These are phyloP conservation scores for Phalloptychus januarius DNA, from an alignment of 2,797 vertebrate genomes.

Conservation along the genomic window DNA sequence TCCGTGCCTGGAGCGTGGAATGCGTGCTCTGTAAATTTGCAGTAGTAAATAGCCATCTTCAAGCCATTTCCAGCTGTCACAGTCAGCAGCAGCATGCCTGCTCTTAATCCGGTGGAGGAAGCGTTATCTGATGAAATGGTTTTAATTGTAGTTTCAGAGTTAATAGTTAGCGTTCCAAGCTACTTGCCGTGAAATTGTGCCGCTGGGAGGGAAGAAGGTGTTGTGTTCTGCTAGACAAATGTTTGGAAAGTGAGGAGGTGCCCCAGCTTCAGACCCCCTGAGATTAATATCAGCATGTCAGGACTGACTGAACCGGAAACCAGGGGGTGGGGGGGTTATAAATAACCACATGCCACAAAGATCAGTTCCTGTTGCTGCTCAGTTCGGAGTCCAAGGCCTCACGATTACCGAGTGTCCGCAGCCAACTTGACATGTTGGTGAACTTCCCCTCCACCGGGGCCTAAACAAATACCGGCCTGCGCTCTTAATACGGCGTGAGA, in stretches of 20 bases:
- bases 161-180: constrained; percentile 57
- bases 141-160: constrained; percentile 61
- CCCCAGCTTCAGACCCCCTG: neutral
- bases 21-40: constrained; percentile 17
- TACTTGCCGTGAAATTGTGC: constrained; percentile 58
- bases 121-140: constrained; percentile 53
- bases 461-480: constrained; percentile 25
- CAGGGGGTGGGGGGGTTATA: constrained; percentile 34
- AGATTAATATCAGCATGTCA: constrained; percentile 38
- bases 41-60: constrained; percentile 15
- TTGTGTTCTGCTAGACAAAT: constrained; percentile 24
- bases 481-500: constrained; percentile 34
- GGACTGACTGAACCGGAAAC: constrained; percentile 49
- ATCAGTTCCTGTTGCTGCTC: constrained; percentile 31
- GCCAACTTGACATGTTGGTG: constrained; percentile 1
- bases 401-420: constrained; percentile 6
- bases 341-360: constrained; percentile 42
- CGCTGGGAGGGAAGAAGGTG: constrained; percentile 32
- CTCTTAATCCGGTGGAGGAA: constrained; percentile 35
- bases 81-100: constrained; percentile 25
- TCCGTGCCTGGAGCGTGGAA: constrained; percentile 6
- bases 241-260: constrained; percentile 15
- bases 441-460: constrained; percentile 15
- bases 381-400: constrained; percentile 24
- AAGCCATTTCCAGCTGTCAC: constrained; percentile 26